phyloP scores from a whole-genome alignment of 2,113 vertebrate genomes.

The Eleginops maclovinus region DNA sequence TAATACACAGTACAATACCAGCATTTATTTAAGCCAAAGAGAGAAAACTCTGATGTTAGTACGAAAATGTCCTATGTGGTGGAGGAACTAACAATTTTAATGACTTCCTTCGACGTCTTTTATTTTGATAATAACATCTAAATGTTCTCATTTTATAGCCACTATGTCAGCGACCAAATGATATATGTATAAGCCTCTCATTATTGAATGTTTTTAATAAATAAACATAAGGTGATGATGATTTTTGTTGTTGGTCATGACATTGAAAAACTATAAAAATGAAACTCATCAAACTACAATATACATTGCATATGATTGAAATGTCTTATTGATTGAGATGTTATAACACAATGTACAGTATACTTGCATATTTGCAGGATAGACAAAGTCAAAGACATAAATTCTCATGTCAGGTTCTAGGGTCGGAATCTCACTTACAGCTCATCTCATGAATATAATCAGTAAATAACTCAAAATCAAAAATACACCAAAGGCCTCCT shows the following conservation, averaged over 20 bases:
- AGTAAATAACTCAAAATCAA: neutral
- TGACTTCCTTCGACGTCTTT: neutral
- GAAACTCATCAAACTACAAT: neutral
- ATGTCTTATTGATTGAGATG: neutral
- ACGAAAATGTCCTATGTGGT: neutral
- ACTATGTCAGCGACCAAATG: conserved; percentile 26
- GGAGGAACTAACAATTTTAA: neutral
- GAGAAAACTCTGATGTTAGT: neutral
- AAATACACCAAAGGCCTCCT: no score
- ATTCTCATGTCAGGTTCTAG: neutral
- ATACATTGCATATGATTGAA: neutral
- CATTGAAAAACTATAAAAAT: neutral
- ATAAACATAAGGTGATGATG: neutral
- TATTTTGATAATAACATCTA: neutral
- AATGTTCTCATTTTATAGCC: conserved; percentile 2
- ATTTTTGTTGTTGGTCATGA: neutral
- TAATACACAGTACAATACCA: neutral
- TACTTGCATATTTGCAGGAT: neutral
- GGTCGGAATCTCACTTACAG: neutral
- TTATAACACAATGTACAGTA: neutral
- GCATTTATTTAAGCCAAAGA: neutral
- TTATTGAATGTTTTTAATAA: neutral
- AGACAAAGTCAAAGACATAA: neutral
- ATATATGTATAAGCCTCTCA: neutral
- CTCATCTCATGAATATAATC: neutral